A percentile compares a stretch with the other conserved stretches of the same genome.
Evolutionary conservation across 2,797 vertebrate species (phyloP).

Genomic region (Distichodus sexfasciatus): DNA sequence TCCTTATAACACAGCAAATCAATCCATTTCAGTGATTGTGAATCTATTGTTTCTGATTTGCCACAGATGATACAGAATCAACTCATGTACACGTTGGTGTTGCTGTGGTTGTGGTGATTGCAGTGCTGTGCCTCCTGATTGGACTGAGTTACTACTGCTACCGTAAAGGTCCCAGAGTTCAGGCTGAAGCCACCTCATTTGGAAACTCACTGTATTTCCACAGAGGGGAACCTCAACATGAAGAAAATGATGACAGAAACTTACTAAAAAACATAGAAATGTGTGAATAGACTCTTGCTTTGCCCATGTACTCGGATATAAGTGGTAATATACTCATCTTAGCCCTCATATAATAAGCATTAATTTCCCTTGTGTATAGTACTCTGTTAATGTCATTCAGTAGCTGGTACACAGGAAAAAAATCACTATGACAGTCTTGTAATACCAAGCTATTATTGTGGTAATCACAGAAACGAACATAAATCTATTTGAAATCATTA

Average conservation of each 20-base stretch:
- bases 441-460: no score
- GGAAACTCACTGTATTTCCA: conserved; percentile 37
- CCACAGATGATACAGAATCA: background rate
- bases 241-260: conserved; percentile 28
- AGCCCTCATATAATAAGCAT: no score
- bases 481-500: no score
- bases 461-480: no score
- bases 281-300: conserved; percentile 6
- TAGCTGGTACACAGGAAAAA: no score
- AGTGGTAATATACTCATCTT: no score
- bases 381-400: no score
- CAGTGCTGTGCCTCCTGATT: conserved; percentile 25
- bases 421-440: no score
- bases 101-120: conserved; percentile 23
- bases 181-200: background rate
- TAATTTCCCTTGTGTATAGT: no score
- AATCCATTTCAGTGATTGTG: background rate
- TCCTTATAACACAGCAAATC: background rate
- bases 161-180: conserved; percentile 3
- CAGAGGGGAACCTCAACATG: background rate
- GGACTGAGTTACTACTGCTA: conserved; percentile 31
- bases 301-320: no score
- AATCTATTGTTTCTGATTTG: background rate
- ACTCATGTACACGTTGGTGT: background rate
- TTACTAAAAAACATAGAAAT: conserved; percentile 36